phyloP scores from a whole-genome alignment of 37 sponge, comb jelly and placozoan genomes.

The Tethya wilhelma region DNA sequence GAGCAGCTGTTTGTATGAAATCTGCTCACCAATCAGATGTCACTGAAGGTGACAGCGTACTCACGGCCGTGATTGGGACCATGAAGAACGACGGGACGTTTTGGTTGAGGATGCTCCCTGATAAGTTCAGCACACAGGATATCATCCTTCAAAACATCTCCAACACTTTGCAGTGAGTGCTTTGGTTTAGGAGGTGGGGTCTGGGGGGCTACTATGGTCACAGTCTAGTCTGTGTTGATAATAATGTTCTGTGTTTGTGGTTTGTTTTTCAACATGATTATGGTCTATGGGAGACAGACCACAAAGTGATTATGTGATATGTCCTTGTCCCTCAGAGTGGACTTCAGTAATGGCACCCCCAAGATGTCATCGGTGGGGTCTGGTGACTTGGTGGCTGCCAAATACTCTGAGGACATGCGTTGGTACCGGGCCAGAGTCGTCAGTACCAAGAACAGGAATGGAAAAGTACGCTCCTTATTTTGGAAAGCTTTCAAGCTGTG shows the following conservation, averaged over 20 bases:
- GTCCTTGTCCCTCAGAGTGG: no score
- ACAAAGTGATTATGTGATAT: no score
- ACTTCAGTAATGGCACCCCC: no score
- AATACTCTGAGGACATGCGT: conserved; percentile 3
- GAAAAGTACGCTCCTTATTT: not conserved
- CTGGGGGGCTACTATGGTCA: no score
- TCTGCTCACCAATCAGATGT: not conserved
- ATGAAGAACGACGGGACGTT: not conserved
- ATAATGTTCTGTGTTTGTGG: no score
- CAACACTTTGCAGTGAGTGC: not conserved
- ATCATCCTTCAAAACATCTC: not conserved
- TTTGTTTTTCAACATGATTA: no score
- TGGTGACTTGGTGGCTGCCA: conserved; percentile 13
- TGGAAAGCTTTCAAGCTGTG: not conserved
- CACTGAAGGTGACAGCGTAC: not conserved
- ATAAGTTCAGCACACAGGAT: not conserved
- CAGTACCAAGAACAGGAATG: not conserved
- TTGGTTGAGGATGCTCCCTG: not conserved
- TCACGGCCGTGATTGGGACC: not conserved
- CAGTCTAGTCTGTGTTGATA: no score
- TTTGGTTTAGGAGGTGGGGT: no score
- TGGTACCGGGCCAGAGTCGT: conserved; percentile 9
- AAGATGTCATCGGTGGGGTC: no score
- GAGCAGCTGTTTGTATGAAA: not conserved
- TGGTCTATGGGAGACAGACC: no score